Evolutionary conservation across 92 coral and sea anemone species (phyloP).

Genomic region (Palythoa caribaeorum): DNA sequence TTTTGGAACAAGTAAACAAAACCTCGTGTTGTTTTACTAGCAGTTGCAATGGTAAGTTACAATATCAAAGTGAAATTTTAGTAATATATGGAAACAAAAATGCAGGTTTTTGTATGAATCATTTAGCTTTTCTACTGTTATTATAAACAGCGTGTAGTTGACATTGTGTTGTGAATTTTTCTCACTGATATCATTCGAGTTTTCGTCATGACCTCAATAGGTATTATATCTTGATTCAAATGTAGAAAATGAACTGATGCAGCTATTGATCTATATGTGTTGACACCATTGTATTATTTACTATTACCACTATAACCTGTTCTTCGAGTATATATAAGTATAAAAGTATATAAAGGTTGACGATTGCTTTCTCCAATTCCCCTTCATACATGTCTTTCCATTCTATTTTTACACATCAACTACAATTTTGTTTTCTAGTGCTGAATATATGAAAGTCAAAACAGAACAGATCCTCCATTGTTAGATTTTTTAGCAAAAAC

Average conservation of each 20-base stretch:
- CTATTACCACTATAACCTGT: not conserved
- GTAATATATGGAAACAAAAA: not conserved
- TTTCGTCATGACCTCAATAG: not conserved
- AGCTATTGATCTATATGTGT: not conserved
- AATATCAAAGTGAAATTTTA: not conserved
- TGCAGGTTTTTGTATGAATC: not conserved
- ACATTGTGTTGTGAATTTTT: not conserved
- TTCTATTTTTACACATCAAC: not conserved
- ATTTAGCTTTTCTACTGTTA: not conserved
- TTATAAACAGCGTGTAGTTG: not conserved
- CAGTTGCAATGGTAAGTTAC: not conserved
- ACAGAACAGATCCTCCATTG: not conserved
- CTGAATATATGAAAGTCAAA: not conserved
- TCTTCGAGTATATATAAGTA: not conserved
- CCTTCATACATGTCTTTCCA: not conserved
- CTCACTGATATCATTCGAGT: not conserved
- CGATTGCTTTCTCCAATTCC: not conserved
- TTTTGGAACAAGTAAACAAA: slow-evolving; percentile 1
- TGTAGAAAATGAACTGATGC: slow-evolving; percentile 3
- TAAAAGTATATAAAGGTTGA: not conserved
- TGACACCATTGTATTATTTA: not conserved
- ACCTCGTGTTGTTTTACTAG: not conserved
- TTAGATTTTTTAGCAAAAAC: not conserved
- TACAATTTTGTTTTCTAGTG: not conserved
- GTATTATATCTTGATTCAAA: not conserved